Base-by-base conservation (phyloP, 2,113 vertebrate genomes). In the Tinamus guttatus region DNA sequence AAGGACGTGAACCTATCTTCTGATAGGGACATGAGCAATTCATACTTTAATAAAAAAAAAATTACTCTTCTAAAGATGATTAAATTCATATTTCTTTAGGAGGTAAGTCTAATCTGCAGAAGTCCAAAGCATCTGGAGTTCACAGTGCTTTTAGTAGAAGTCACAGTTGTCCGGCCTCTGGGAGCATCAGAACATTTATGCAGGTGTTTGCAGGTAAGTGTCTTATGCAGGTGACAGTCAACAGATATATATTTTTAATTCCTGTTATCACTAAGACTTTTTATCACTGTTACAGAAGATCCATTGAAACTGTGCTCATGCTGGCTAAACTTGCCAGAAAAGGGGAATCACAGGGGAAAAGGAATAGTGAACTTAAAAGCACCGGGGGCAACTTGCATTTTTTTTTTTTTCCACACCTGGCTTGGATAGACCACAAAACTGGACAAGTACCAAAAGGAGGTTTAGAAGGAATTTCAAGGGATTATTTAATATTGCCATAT, bases 1-100 rank as follows among this genome's bases (percentile, higher is more conserved):
- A 41, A 54, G n/a, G 32, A 63, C 54, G n/a, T 76, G 54, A 58
- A 58, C 54, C 28, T 32, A 67, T 89, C 8, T 28, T 87, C 63
- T 58, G 30, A 80, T 93, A 76, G 89, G 41, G 91, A 84, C 1
- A 5, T 41, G 71, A 94, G 38, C 36, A 82, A 64, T 22, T 56
- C 36, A 71, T 49, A 28, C 32, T 86, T 75, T 79, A 89, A 84
- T 71, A 90, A 85, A 87, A 87, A 93, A 74, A 47, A 68, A 67
- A 60, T 73, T 77, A 59, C 79, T 27, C 3, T 49, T 89, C 83
- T 80, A 92, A 89, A 75, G 51, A 62, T 21, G 13, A 59, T 36
- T 68, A 80, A 56, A 75, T 38, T 27, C 25, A 54, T 47, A 0
- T 68, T 83, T 64, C 56, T 54, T 18, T 27, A 38, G 56, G 28